Conservation (phyloP, 2,113 vertebrate genomes). For the Sylvia atricapilla region DNA sequence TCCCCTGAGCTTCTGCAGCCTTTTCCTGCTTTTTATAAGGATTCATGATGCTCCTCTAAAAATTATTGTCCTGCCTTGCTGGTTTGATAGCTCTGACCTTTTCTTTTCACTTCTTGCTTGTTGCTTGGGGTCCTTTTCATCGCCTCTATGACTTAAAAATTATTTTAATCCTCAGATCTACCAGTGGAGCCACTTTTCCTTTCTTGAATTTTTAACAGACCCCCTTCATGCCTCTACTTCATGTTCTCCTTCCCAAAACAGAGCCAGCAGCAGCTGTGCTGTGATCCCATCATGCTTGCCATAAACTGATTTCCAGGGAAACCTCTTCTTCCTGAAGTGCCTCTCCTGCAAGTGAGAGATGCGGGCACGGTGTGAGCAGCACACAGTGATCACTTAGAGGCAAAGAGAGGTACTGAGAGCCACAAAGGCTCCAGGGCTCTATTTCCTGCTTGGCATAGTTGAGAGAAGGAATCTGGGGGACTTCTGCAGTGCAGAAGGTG, state of each 20-base stretch:
- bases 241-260: background rate
- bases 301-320: background rate
- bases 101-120: background rate
- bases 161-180: background rate
- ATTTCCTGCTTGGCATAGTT: background rate
- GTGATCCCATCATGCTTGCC: background rate
- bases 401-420: background rate
- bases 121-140: background rate
- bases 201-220: background rate
- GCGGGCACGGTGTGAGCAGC: accelerated
- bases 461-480: background rate
- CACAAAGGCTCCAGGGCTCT: background rate
- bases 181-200: background rate
- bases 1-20: background rate
- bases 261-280: background rate
- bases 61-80: background rate
- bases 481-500: accelerated
- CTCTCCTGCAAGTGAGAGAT: background rate
- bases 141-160: accelerated
- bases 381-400: accelerated
- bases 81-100: background rate
- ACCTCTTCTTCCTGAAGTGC: background rate
- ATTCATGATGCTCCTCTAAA: background rate
- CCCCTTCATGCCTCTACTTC: background rate
- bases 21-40: background rate